Percentiles rank a stretch among this genome's conserved stretches.
phyloP scores from a whole-genome alignment of 2,113 vertebrate species.

The Brachionichthys hirsutus region DNA sequence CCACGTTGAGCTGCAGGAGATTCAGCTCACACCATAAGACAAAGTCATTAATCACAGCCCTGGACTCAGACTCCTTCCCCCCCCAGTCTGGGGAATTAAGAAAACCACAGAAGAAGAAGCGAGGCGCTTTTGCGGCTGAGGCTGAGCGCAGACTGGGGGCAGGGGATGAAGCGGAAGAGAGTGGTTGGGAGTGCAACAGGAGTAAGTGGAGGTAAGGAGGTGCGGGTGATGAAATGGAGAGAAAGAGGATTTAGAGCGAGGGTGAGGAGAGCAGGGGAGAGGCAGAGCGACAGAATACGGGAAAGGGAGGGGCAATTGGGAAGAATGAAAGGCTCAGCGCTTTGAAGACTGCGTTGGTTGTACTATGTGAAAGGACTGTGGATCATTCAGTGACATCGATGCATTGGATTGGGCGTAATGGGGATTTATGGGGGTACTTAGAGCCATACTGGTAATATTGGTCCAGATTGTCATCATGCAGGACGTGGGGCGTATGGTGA shows the following conservation, averaged over 20 bases:
- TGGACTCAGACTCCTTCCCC: too few species aligned
- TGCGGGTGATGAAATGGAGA: conserved; percentile 62
- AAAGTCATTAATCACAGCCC: too few species aligned
- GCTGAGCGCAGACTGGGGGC: conserved; percentile 5
- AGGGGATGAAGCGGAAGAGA: conserved; percentile 26
- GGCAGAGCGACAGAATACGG: conserved; percentile 35
- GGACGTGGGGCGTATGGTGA: conserved; percentile 19
- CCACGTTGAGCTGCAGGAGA: too few species aligned
- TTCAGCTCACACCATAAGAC: too few species aligned
- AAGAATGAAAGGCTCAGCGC: conserved; percentile 72
- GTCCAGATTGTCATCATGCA: conserved; percentile 65
- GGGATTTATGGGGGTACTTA: conserved; percentile 68
- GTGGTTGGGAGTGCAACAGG: conserved; percentile 40
- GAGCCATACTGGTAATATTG: conserved; percentile 41
- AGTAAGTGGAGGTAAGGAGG: conserved; percentile 22
- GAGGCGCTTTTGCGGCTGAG: conserved; percentile 39
- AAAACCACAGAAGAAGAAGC: conserved; percentile 35
- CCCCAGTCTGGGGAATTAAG: conserved; percentile 47
- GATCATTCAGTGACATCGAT: conserved; percentile 74
- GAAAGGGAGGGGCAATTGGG: conserved; percentile 67
- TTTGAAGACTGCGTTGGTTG: conserved; percentile 75
- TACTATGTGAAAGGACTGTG: conserved; percentile 67
- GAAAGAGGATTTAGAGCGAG: conserved; percentile 64
- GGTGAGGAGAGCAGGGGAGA: background rate
- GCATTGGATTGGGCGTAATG: conserved; percentile 65